A percentile compares a stretch with the other conserved stretches of the same genome.
Conservation (phyloP, 2,113 vertebrate species). For the Atherinomorus stipes region DNA sequence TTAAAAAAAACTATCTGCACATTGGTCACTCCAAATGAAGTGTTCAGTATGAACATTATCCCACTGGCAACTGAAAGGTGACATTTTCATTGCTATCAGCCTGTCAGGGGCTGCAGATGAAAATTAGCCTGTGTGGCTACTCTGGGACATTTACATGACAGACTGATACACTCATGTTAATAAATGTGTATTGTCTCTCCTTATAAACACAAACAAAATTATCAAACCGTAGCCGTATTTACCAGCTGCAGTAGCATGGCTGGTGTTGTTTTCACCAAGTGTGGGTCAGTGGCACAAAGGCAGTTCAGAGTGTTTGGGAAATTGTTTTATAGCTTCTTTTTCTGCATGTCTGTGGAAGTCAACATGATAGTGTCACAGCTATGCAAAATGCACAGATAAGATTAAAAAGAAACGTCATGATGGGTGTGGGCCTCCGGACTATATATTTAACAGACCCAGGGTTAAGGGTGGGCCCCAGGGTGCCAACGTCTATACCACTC, state of each 20-base stretch:
- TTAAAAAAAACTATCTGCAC: slow-evolving; percentile 7
- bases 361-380: too few relatives aligned
- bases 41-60: not conserved
- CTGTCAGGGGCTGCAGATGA: not conserved
- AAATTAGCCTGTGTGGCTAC: not conserved
- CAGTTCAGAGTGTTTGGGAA: too few relatives aligned
- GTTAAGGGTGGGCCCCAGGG: too few relatives aligned
- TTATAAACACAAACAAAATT: too few relatives aligned
- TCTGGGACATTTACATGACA: not conserved
- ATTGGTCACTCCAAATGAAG: slow-evolving; percentile 2
- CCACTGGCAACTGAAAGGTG: not conserved
- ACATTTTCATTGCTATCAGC: not conserved
- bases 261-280: not conserved
- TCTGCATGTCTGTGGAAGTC: too few relatives aligned
- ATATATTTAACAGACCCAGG: too few relatives aligned
- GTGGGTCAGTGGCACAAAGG: too few relatives aligned
- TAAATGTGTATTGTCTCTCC: not conserved
- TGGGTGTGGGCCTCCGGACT: too few relatives aligned
- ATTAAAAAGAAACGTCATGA: too few relatives aligned
- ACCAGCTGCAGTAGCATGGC: not conserved
- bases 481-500: too few relatives aligned
- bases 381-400: too few relatives aligned
- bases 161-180: not conserved
- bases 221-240: not conserved
- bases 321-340: too few relatives aligned